Conservation (phyloP, 2,888 invertebrate genomes). For the Hydropsyche betteni region DNA sequence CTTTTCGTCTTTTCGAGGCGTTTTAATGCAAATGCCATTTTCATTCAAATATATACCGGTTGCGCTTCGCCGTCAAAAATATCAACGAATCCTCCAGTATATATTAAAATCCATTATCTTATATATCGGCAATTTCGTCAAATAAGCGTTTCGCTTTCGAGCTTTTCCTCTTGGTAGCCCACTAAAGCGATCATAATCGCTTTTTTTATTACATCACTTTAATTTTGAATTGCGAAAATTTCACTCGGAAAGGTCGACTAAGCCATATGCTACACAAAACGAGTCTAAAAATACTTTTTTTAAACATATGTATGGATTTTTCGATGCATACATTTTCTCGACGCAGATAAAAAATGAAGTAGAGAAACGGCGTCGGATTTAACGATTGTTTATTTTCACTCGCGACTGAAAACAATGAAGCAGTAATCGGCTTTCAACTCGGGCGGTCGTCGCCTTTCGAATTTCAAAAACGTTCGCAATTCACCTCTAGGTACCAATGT, state of each 20-base stretch:
- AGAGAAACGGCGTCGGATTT: slow-evolving; percentile 23
- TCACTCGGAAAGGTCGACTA: too few species aligned
- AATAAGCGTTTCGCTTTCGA: neutral
- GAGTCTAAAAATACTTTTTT: neutral
- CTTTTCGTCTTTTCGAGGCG: slow-evolving; percentile 14
- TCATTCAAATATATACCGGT: slow-evolving; percentile 31
- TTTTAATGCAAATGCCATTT: slow-evolving; percentile 31
- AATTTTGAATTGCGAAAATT: too few species aligned
- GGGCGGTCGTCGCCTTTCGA: slow-evolving; percentile 34
- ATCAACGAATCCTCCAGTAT: slow-evolving; percentile 3
- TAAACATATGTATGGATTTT: slow-evolving; percentile 4
- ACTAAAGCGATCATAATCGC: too few species aligned
- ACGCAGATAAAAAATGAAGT: neutral
- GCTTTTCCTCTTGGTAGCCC: slow-evolving; percentile 7
- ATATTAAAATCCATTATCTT: slow-evolving; percentile 29
- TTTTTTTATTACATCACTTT: too few species aligned
- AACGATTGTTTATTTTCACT: slow-evolving; percentile 42
- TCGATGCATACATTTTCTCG: neutral
- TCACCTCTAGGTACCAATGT: neutral
- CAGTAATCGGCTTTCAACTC: slow-evolving; percentile 42
- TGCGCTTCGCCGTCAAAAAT: slow-evolving; percentile 19
- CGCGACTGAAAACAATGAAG: slow-evolving; percentile 38
- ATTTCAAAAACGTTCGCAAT: slow-evolving; percentile 32
- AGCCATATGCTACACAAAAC: too few species aligned
- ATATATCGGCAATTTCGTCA: slow-evolving; percentile 18